Conservation (phyloP, 2,113 vertebrate species). For the Quiscalus mexicanus region DNA sequence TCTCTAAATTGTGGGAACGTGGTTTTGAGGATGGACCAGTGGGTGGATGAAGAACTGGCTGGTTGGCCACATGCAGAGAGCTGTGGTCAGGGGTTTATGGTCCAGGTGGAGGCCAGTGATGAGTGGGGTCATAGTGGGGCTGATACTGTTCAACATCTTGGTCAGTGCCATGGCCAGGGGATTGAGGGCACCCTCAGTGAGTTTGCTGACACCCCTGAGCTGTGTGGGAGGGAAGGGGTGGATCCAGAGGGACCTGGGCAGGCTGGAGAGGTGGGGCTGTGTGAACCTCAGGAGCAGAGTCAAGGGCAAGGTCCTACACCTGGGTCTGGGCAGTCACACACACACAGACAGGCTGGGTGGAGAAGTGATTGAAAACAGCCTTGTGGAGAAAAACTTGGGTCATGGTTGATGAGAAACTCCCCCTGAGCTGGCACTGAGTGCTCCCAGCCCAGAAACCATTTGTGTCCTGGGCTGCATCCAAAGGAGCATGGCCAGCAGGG, state of each 20-base stretch:
- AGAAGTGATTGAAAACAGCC: neutral
- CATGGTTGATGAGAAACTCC: neutral
- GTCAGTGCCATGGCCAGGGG: too few species aligned
- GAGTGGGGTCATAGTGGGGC: neutral
- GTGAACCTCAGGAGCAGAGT: neutral
- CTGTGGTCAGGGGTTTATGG: neutral
- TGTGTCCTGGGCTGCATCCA: neutral
- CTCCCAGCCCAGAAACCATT: neutral
- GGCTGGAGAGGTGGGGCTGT: neutral
- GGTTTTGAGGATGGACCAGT: neutral
- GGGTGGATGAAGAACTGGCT: neutral
- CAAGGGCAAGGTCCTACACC: neutral
- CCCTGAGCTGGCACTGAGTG: neutral
- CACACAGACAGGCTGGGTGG: neutral
- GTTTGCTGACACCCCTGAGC: neutral
- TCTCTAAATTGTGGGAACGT: neutral
- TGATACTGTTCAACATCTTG: neutral
- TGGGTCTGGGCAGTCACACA: neutral
- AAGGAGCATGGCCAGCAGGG: neutral
- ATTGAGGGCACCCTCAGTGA: neutral
- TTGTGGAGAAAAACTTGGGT: neutral
- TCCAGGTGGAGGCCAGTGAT: fast-evolving
- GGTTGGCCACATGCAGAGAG: neutral
- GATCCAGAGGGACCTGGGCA: neutral
- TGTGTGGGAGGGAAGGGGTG: neutral